phyloP scores from a whole-genome alignment of 2,888 invertebrate species.

The Parnassius orleans region DNA sequence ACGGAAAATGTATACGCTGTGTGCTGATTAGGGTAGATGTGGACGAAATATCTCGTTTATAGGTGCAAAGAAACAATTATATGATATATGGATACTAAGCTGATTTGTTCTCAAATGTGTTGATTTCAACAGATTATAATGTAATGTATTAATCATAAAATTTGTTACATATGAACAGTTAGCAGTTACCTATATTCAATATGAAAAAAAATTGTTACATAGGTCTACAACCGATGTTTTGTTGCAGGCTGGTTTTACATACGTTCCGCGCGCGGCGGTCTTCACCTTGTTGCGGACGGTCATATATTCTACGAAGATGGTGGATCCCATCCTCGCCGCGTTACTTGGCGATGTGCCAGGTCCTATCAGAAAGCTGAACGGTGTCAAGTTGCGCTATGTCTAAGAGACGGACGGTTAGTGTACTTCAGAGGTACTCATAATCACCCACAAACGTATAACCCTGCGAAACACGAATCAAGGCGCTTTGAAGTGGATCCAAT shows the following conservation, averaged over 20 bases:
- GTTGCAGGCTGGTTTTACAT: slow-evolving; percentile 78
- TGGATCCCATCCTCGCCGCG: slow-evolving; percentile 71
- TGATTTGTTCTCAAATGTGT: too few species aligned
- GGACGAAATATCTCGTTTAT: slow-evolving; percentile 63
- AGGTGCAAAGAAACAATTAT: slow-evolving; percentile 79
- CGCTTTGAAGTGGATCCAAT: slow-evolving; percentile 72
- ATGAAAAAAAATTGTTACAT: neutral
- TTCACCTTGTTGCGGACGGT: slow-evolving; percentile 71
- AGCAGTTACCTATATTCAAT: too few species aligned
- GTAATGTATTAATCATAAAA: too few species aligned
- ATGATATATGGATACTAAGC: slow-evolving; percentile 47
- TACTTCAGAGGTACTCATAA: slow-evolving; percentile 74
- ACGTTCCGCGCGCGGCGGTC: slow-evolving; percentile 71
- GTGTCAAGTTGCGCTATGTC: slow-evolving; percentile 73
- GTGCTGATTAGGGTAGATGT: slow-evolving; percentile 67
- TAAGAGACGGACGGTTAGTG: slow-evolving; percentile 71
- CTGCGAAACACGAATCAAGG: slow-evolving; percentile 70
- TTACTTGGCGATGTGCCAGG: slow-evolving; percentile 74
- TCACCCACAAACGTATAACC: slow-evolving; percentile 71
- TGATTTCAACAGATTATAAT: too few species aligned
- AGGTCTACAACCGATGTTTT: slow-evolving; percentile 29
- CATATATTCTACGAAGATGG: slow-evolving; percentile 79
- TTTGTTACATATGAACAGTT: too few species aligned
- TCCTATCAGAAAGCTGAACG: slow-evolving; percentile 76
- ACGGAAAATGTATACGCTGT: slow-evolving; percentile 66